These are phyloP conservation scores for Andrena dorsata DNA, from an alignment of 2,888 invertebrate species.

Conservation along the genomic window DNA sequence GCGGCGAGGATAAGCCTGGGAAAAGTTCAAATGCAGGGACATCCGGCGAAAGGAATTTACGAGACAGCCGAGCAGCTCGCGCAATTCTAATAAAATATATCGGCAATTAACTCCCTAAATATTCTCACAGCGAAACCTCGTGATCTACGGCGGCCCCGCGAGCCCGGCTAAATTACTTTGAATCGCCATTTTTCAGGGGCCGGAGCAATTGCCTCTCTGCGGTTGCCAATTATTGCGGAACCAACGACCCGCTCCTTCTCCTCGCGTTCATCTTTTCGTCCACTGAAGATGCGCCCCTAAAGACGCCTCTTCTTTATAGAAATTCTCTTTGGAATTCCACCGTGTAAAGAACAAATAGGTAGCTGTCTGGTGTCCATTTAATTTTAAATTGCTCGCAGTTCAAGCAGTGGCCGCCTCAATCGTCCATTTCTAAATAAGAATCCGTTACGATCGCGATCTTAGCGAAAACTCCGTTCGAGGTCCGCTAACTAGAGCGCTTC, in stretches of 20 bases:
- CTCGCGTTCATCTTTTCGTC: neutral
- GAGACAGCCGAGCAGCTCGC: slow-evolving; percentile 76
- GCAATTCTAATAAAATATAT: slow-evolving; percentile 84
- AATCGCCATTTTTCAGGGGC: slow-evolving; percentile 82
- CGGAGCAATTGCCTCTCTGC: slow-evolving; percentile 62
- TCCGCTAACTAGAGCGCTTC: slow-evolving; percentile 77
- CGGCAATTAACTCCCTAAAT: slow-evolving; percentile 84
- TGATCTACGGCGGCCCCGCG: slow-evolving; percentile 80
- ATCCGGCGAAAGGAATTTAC: slow-evolving; percentile 82
- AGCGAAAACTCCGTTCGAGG: neutral
- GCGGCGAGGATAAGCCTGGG: slow-evolving; percentile 47
- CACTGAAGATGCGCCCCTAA: neutral
- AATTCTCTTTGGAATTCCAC: slow-evolving; percentile 29
- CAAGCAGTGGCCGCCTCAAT: neutral
- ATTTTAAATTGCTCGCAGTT: too few relatives aligned
- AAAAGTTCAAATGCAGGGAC: slow-evolving; percentile 81
- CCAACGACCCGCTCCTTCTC: slow-evolving; percentile 21
- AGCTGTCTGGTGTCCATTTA: slow-evolving; percentile 1
- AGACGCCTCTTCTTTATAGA: slow-evolving; percentile 16
- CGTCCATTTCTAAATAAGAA: slow-evolving; percentile 6
- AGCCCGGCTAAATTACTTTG: slow-evolving; percentile 81
- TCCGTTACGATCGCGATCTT: neutral
- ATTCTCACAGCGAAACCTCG: slow-evolving; percentile 82
- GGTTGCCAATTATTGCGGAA: slow-evolving; percentile 68
- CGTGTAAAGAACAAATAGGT: neutral